Conservation (phyloP, 2,888 invertebrate species). For the Amphipoea lucens region DNA sequence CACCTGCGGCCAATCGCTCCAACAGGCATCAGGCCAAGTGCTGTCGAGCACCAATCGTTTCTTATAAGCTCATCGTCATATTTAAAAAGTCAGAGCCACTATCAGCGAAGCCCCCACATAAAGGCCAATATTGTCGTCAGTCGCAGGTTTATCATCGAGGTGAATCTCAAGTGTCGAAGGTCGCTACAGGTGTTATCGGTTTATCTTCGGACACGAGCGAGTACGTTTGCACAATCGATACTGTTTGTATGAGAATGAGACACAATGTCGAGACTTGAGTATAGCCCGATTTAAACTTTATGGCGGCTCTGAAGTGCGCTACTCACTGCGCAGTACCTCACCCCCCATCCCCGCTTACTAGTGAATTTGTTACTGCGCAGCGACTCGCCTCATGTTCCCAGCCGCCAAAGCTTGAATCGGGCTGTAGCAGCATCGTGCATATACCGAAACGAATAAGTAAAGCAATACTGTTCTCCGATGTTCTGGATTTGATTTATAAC, state of each 20-base stretch:
- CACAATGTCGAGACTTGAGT: background rate
- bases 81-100: background rate
- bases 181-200: slow-evolving; percentile 47
- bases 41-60: background rate
- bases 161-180: slow-evolving; percentile 38
- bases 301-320: background rate
- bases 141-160: slow-evolving; percentile 26
- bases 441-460: too few relatives aligned
- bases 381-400: too few relatives aligned
- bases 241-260: slow-evolving; percentile 3
- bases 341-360: background rate
- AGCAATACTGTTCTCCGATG: too few relatives aligned
- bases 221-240: slow-evolving; percentile 41
- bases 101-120: background rate
- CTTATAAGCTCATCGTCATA: background rate
- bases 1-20: background rate
- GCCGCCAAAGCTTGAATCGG: too few relatives aligned
- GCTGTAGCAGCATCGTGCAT: too few relatives aligned
- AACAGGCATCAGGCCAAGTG: background rate
- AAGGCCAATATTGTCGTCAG: background rate
- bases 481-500: too few relatives aligned
- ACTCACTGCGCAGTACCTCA: background rate
- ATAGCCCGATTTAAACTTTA: background rate
- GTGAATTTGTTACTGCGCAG: background rate
- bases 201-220: slow-evolving; percentile 35